These are phyloP conservation scores for Barypeithes pellucidus DNA, from an alignment of 2,888 invertebrate species.

Conservation along the genomic window DNA sequence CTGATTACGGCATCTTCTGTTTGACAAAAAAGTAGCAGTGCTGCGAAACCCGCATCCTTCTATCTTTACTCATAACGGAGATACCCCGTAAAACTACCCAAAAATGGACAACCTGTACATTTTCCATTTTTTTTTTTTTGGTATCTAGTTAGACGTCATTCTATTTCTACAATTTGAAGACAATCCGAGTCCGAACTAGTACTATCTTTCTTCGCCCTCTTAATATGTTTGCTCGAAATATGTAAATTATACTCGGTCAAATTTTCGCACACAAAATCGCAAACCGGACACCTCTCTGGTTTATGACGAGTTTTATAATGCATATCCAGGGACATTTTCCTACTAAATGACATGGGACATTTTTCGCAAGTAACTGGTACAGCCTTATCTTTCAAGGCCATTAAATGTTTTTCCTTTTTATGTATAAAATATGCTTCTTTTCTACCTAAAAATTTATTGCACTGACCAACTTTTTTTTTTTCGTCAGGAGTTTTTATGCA, in stretches of 20 bases:
- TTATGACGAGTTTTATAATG: neutral
- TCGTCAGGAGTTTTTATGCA: neutral
- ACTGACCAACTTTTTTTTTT: no score
- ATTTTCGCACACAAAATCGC: neutral
- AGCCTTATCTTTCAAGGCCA: neutral
- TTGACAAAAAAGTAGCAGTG: no score
- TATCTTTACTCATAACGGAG: no score
- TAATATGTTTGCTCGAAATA: neutral
- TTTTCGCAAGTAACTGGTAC: neutral
- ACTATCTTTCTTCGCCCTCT: neutral
- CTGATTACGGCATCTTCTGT: no score
- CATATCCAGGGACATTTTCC: neutral
- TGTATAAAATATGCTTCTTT: neutral
- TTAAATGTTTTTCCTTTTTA: neutral
- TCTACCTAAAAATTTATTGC: neutral
- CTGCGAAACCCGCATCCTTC: no score
- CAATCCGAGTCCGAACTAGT: constrained; percentile 18
- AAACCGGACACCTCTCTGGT: neutral
- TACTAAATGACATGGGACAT: neutral
- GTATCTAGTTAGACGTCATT: neutral
- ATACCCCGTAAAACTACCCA: no score
- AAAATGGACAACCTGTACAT: no score
- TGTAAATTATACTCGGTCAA: constrained; percentile 17
- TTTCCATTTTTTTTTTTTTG: no score
- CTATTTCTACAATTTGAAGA: constrained; percentile 20